Evolutionary conservation across 2,888 invertebrate genomes (phyloP), one percentile per base, ranked within the genome.

Genomic region (Macropis europaea): DNA sequence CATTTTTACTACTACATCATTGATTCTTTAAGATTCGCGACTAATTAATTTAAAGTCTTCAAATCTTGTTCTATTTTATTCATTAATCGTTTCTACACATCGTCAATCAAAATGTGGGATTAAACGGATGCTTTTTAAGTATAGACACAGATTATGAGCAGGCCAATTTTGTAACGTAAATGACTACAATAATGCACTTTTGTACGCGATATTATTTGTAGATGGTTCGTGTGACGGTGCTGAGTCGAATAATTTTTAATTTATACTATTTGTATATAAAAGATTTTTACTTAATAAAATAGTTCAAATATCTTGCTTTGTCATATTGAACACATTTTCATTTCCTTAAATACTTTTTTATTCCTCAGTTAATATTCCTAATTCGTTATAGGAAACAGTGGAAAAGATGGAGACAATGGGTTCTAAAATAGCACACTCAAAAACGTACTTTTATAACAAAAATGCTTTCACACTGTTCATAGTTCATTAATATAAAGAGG

Each of bases 211-310:
- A 54, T 74, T 73, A 72, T 67, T 66, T 75, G 64, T 77, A 82
- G 70, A 71, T 75, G 73, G 77, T 77, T 80, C 76, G 76, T 80
- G 82, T 80, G 83, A 82, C 82, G 85, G 84, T 86, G 85, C 85
- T 84, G 82, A 85, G 83, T 85, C 81, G 83, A 83, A 84, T 79
- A 78, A 83, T 83, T 84, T 82, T 86, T 88, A 84, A 88, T 87
- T 87, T 88, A 88, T 88, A 87, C 24, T 68, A 38, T 80, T 87
- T 88, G 88, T 88, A 88, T 87, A 88, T 88, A 88, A 66, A 87
- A 88, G 87, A 84, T 77, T 85, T 86, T 87, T 84, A 86, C 84
- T 68, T 76, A 88, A 88, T 88, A 88, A 88, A 88, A 83, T 77
- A 77, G 77, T 84, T 84, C 70, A 81, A 82, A 83, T 82, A 62